Evolutionary conservation across 2,888 invertebrate genomes (phyloP), one percentile per base, ranked within the genome.

Genomic region (Selenia dentaria): DNA sequence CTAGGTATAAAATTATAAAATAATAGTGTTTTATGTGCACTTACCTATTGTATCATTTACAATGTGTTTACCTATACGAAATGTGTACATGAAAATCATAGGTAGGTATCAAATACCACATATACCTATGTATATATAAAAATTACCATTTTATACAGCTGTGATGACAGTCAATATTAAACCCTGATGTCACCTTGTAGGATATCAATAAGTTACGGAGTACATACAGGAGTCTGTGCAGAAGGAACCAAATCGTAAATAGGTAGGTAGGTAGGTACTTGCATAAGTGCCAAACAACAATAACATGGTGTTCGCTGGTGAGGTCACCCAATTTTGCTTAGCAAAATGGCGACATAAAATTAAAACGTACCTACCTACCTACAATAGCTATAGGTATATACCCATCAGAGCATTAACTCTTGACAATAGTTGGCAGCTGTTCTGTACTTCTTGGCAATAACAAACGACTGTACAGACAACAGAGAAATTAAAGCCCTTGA

Each of bases 391-490:
- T 42, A 44, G 8, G 16, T 4, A 6, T 25, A 27, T 42, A 43
- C 36, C 10, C 22, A 25, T 24, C 8, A 10, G 47, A 43, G 42
- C 38, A 48, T 48, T 59, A 55, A 59, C 67, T 68, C 16, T n/a
- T 16, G 64, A 65, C 62, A 66, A 62, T 66, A 67, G 66, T 78
- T 83, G 81, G 78, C 83, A 81, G 68, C 69, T 63, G 61, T 55
- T 64, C 67, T 62, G 52, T 70, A 68, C 73, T 76, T 79, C 79
- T 82, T 80, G 78, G 67, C 77, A 81, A 79, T 76, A 75, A 76
- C 56, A 54, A 46, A 51, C 28, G 51, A 52, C 27, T 8, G 47
- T 35, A 43, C 48, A 43, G 48, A 38, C 25, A 8, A 8, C 39
- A 29, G 39, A 29, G 36, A 39, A 52, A 51, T 27, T 25, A 14